Base-by-base conservation (phyloP, 2,888 invertebrate species). In the Argynnis bischoffii region DNA sequence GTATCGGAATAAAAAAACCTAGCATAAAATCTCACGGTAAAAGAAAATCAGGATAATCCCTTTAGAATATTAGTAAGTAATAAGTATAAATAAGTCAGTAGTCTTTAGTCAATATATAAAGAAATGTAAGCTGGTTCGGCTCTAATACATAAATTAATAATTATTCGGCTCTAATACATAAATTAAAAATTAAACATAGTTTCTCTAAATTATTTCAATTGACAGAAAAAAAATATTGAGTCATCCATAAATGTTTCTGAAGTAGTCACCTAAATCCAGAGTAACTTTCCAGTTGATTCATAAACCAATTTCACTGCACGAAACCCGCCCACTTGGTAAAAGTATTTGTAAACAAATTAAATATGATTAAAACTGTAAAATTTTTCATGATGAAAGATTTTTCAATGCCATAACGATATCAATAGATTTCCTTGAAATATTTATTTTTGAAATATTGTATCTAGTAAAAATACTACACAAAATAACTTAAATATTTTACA, bases 241-340 rank as follows among this genome's bases (percentile, higher is more conserved):
- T 60, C 55, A 66, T 55, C 53, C 3, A 15, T 13, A 35, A 47
- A 47, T 14, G 6, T 65, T 47, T 11, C 60, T 66, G 31, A 14
- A 51, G 14, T 18, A 53, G 55, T 56, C 47, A 57, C n/a, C 57
- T 63, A 61, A 48, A 64, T 55, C 41, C 51, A 56, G 64, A 57
- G 55, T 53, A 57, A 67, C 69, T 70, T 67, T 70, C 70, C 35
- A 64, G 55, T 64, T 67, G 70, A 69, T 59, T 69, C 69, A 64
- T 66, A 65, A 64, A 66, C 66, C 41, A 69, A 71, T 73, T 76
- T 75, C 74, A 72, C 73, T 70, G 66, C 72, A 69, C 68, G 59
- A 72, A 72, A 66, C 59, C 69, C 69, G 66, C 63, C 72, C 77
- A 76, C 77, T 75, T 74, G 74, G 74, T 60, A 72, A 63, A 6